Conservation (phyloP, 2,113 vertebrate species). For the Noturus placidus region DNA sequence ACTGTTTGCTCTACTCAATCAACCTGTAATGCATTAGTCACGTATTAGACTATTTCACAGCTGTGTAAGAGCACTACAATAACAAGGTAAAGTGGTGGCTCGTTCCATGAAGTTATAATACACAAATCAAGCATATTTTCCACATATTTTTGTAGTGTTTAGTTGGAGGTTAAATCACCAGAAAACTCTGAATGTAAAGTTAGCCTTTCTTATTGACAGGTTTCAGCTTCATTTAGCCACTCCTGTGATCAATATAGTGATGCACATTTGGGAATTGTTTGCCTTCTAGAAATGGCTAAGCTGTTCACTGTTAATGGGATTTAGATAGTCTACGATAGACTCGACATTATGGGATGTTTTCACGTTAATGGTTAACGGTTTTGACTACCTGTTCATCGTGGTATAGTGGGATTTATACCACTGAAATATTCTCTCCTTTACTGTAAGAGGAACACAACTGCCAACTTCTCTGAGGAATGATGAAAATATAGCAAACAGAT, state of each 20-base stretch:
- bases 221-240: not conserved
- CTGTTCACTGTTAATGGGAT: not conserved
- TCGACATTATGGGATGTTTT: too few relatives aligned
- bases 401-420: too few relatives aligned
- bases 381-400: too few relatives aligned
- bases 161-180: not conserved
- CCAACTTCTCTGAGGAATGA: not conserved
- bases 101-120: constrained; percentile 1
- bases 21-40: constrained; percentile 39
- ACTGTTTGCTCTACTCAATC: constrained; percentile 44
- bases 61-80: constrained; percentile 16
- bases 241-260: not conserved
- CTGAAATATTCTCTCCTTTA: not conserved
- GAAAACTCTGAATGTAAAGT: not conserved
- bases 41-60: constrained; percentile 50
- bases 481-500: not conserved
- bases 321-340: too few relatives aligned
- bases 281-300: not conserved
- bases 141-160: not conserved
- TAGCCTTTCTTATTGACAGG: not conserved
- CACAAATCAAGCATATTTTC: not conserved
- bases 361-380: too few relatives aligned
- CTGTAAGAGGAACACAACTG: too few relatives aligned
- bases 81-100: not conserved
- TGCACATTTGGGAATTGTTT: not conserved